Evolutionary conservation across 1,140 invertebrate species (phyloP).

Genomic region (Diabrotica undecimpunctata): DNA sequence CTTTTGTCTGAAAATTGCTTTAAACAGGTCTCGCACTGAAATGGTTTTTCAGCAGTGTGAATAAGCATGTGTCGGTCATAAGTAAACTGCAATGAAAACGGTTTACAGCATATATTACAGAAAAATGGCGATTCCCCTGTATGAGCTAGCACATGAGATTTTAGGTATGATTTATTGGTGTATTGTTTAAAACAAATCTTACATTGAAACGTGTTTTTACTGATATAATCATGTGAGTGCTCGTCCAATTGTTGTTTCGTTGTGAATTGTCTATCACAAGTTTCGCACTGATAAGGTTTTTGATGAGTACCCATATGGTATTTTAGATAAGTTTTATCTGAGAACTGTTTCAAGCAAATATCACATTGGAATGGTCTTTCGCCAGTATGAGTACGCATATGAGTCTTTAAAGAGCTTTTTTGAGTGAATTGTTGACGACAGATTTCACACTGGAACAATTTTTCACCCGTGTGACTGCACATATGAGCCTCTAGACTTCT

Average conservation of each 20-base stretch:
- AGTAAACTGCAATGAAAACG: too few relatives aligned
- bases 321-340: background rate
- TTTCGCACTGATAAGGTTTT: constrained; percentile 4
- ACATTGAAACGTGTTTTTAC: constrained; percentile 63
- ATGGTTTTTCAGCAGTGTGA: too few relatives aligned
- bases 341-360: background rate
- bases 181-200: constrained; percentile 61
- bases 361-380: constrained; percentile 6
- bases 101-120: too few relatives aligned
- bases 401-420: constrained; percentile 2
- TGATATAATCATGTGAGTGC: constrained; percentile 51
- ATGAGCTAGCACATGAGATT: constrained; percentile 22
- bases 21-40: too few relatives aligned
- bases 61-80: too few relatives aligned
- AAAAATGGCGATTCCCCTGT: too few relatives aligned
- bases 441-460: constrained; percentile 56
- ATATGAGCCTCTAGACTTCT: constrained; percentile 36
- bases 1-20: too few relatives aligned
- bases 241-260: background rate
- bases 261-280: constrained; percentile 10
- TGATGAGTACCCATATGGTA: constrained; percentile 5
- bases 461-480: constrained; percentile 52
- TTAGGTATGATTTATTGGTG: constrained; percentile 29
- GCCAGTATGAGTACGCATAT: constrained; percentile 59
- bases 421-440: constrained; percentile 67